Conservation (phyloP, 2,888 invertebrate genomes). For the Callosobruchus maculatus region DNA sequence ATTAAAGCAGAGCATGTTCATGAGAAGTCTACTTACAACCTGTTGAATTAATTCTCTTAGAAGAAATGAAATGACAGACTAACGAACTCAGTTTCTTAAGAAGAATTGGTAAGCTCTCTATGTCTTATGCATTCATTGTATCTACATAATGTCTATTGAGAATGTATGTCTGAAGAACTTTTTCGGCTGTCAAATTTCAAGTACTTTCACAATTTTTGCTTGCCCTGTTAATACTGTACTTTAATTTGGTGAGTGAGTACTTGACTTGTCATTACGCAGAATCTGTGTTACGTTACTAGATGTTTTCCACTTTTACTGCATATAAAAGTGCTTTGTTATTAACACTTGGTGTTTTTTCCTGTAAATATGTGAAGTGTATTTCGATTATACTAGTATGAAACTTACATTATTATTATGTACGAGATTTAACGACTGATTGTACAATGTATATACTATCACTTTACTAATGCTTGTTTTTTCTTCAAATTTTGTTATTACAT, state of each 20-base stretch:
- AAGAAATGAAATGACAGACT: no score
- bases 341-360: not conserved
- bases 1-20: no score
- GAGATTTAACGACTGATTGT: constrained; percentile 25
- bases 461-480: constrained; percentile 37
- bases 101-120: no score
- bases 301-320: not conserved
- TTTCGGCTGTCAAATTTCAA: no score
- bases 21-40: no score
- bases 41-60: no score
- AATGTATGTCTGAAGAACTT: no score
- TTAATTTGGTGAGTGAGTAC: not conserved
- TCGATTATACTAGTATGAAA: not conserved
- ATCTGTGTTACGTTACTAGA: not conserved
- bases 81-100: no score
- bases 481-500: constrained; percentile 26
- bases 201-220: no score
- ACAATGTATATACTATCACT: constrained; percentile 27
- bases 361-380: not conserved
- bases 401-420: no score
- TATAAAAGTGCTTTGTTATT: not conserved
- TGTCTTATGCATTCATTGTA: no score
- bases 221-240: not conserved
- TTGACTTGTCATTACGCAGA: not conserved
- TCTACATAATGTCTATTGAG: no score